Base-by-base conservation (phyloP, 1,140 invertebrate species). In the Pogonomyrmex barbatus region DNA sequence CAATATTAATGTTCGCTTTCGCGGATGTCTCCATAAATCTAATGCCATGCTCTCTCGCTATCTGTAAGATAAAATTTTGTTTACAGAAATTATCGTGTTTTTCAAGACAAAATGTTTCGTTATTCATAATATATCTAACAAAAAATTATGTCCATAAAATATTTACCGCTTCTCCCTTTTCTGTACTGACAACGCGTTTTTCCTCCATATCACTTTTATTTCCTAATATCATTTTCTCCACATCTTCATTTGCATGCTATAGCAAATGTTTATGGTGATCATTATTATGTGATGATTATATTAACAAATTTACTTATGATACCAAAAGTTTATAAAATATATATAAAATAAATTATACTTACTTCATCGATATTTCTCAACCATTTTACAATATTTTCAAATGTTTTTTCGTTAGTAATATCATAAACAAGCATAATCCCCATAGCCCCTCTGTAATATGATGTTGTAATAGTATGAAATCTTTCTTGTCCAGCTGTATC, bases 151-250 rank as follows among this genome's bases (percentile, higher is more conserved):
- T 75, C 14, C 42, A 83, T 17, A 36, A 58, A 71, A 63, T 42
- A 86, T 78, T 96, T 96, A 98, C 98, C 86, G 97, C 96, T 96
- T 99, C 98, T 91, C 98, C 98, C 92, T 97, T 96, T 91, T 98
- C 98, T 94, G 97, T 98, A 89, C 96, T 97, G 85, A 99, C 98
- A 92, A 98, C 97, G 95, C 99, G 96, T 95, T 98, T 99, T 92
- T 99, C 98, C 93, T 99, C 98, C 98, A 99, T 99, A 96, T 99
- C 99, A 97, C 99, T 99, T 96, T 99, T 99, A 95, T 99, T 99
- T 75, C 99, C 99, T 91, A 99, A 96, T 92, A 99, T 99, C 99
- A 99, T 99, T 95, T 99, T 99, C 93, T 99, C 99, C 75, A 99
- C 99, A 96, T 99, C 99, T 96, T 99, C 99, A 96, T 99, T 99